Conservation (phyloP, 2,113 vertebrate genomes). For the Nyctereutes procyonoides region DNA sequence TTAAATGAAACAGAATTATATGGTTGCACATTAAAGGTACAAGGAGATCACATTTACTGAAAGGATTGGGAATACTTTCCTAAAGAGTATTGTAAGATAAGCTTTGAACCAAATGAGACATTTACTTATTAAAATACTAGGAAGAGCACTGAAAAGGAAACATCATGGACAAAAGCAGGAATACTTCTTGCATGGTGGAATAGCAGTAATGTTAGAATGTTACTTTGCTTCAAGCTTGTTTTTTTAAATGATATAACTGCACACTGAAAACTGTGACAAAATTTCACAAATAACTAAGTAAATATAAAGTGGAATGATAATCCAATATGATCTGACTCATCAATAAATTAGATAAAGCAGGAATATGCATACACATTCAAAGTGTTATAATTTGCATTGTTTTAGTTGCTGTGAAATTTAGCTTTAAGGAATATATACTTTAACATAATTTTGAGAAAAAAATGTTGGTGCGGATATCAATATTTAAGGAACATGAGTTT, state of each 20-base stretch:
- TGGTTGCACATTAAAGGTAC: neutral
- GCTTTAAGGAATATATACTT: neutral
- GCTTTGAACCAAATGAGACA: neutral
- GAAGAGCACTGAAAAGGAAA: neutral
- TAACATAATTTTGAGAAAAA: neutral
- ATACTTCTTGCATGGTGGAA: neutral
- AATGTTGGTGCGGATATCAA: neutral
- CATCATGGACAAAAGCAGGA: neutral
- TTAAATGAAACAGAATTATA: neutral
- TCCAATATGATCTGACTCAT: neutral
- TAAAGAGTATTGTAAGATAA: neutral
- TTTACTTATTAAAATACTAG: neutral
- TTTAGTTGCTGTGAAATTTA: neutral
- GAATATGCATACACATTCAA: neutral
- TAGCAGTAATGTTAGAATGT: neutral
- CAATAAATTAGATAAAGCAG: neutral
- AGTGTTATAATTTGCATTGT: neutral
- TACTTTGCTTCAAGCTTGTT: neutral
- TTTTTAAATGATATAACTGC: neutral
- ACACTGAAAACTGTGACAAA: neutral
- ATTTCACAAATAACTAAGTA: slow-evolving; percentile 8
- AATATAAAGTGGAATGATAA: neutral
- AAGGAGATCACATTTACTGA: neutral
- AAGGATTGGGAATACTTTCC: neutral
- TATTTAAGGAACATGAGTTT: neutral